These are phyloP conservation scores for Hipposideros armiger DNA, from an alignment of 2,113 vertebrate species.

Conservation along the genomic window DNA sequence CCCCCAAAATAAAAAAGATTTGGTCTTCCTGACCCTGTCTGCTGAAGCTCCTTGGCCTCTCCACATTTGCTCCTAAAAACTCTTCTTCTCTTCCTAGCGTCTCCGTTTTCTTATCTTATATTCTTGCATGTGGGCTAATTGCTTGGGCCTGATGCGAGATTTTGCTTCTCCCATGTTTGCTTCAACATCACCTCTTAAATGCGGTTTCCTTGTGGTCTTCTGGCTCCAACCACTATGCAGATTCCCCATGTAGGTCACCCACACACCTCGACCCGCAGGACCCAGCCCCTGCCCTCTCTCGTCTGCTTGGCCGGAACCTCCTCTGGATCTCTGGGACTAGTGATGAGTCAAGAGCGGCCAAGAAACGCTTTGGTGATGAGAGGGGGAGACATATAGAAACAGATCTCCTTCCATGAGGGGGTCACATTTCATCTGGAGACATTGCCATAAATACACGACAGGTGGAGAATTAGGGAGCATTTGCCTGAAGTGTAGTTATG, in stretches of 20 bases:
- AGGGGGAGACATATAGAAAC: fast-evolving
- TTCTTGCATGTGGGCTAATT: neutral
- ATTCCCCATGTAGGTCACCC: fast-evolving
- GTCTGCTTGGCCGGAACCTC: too few species aligned
- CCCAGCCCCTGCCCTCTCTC: neutral
- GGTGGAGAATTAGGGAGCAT: neutral
- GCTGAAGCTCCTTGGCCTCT: neutral
- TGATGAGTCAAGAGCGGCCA: neutral
- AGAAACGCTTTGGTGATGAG: neutral
- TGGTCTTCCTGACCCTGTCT: neutral
- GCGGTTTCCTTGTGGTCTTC: neutral
- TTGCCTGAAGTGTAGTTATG: neutral
- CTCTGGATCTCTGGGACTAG: neutral
- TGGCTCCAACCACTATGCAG: neutral
- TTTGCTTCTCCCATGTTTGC: neutral
- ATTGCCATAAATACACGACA: too few species aligned
- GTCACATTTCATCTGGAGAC: neutral
- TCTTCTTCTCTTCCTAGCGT: neutral
- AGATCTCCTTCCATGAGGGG: neutral
- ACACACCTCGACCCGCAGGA: too few species aligned
- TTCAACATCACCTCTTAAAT: neutral
- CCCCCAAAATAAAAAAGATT: neutral
- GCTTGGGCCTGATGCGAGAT: too few species aligned
- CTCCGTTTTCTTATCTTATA: neutral
- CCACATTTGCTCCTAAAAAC: neutral